A percentile compares a stretch with the other conserved stretches of the same genome.
Evolutionary conservation across 2,113 vertebrate genomes (phyloP).

Genomic region (Mugil cephalus): DNA sequence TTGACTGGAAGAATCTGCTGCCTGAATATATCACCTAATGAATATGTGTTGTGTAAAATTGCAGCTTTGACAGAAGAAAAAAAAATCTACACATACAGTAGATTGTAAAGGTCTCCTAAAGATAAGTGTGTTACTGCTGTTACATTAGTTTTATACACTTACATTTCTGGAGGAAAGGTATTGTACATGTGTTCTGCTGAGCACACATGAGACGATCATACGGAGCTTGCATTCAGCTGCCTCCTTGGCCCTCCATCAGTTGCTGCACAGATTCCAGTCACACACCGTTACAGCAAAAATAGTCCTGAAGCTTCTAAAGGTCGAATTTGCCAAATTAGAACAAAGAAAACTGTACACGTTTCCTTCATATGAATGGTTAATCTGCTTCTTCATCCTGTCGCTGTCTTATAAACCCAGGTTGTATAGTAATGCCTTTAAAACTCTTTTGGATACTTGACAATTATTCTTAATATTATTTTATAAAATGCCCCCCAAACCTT

Average conservation of each 20-base stretch:
- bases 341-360: too few species aligned
- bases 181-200: constrained; percentile 44
- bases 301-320: neutral
- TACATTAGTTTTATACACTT: neutral
- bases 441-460: constrained; percentile 44
- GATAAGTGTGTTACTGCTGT: neutral
- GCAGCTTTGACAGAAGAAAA: neutral
- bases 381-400: neutral
- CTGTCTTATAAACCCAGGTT: neutral
- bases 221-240: neutral
- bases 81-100: neutral
- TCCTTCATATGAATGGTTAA: too few species aligned
- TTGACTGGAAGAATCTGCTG: neutral
- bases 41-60: neutral
- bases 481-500: neutral
- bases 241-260: neutral
- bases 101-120: neutral
- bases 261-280: neutral
- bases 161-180: constrained; percentile 26
- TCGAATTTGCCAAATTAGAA: too few species aligned
- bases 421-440: constrained; percentile 26
- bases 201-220: constrained; percentile 5
- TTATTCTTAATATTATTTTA: constrained; percentile 12
- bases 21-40: neutral
- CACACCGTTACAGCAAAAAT: neutral